Base-by-base conservation (phyloP, 2,113 vertebrate species). In the Cacatua alba region DNA sequence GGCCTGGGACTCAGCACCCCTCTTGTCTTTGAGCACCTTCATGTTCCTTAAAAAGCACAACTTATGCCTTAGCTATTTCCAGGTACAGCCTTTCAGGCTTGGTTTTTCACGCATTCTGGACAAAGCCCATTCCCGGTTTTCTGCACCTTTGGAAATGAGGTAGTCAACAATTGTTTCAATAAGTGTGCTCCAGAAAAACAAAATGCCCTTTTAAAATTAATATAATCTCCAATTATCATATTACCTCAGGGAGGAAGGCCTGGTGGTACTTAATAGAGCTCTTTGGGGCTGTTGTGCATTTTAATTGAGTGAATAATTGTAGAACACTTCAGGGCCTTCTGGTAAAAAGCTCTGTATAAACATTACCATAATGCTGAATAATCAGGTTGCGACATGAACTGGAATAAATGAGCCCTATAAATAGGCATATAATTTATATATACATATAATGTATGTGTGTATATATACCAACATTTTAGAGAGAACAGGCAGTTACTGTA, bases 271-370 rank as follows among this genome's bases (percentile, higher is more conserved):
- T 93, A 96, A 92, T 76, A 81, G 82, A 92, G 68, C 93, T 95
- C 95, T 83, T 86, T 90, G 92, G 95, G 92, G 90, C 76, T 90
- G 82, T 90, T 78, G 88, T 95, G 92, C 94, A 91, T 97, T 96
- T 97, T 94, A 96, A 93, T 97, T 86, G 86, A 88, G 92, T 93
- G 94, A 93, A 84, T 96, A 96, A 86, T 93, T 96, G 90, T 91
- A 57, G 75, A 94, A 41, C n/a, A 84, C 94, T 96, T 93, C 88
- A 76, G 94, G 88, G 82, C 31, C 86, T 92, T 93, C 93, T 64
- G 69, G 79, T 95, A 88, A 92, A 93, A 91, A 82, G 64, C 55
- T 89, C 59, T 94, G n/a, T 82, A 77, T 51, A 96, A 96, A 96
- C 80, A 81, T 74, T 82, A 77, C 37, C 69, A 53, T 91, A 91